A percentile compares a stretch with the other conserved stretches of the same genome.
These are phyloP conservation scores for Eidolon helvum DNA, from an alignment of 2,113 vertebrate species.

Conservation along the genomic window DNA sequence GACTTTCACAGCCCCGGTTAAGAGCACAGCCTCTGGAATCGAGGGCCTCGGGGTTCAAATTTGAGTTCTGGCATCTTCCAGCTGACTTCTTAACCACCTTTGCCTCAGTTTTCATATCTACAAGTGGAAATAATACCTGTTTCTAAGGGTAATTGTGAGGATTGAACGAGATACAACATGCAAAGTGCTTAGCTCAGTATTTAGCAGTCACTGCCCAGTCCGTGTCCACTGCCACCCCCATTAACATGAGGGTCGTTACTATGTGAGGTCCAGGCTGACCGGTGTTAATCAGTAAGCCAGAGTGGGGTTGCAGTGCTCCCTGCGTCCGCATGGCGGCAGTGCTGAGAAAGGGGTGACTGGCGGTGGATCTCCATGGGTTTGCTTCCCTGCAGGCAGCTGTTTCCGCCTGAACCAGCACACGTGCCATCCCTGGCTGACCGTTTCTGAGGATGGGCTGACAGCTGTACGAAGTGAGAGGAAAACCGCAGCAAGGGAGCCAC, in stretches of 20 bases:
- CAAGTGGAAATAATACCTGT: not conserved
- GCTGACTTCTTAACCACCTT: not conserved
- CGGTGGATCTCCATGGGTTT: not conserved
- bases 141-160: not conserved
- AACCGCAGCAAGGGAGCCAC: conserved; percentile 82
- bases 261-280: fast-evolving
- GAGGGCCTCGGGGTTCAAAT: not conserved
- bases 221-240: not conserved
- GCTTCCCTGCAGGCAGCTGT: conserved; percentile 87
- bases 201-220: fast-evolving
- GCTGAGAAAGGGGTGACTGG: not conserved
- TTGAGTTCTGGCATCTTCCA: not conserved
- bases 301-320: fast-evolving
- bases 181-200: not conserved
- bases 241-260: not conserved
- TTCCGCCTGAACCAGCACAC: conserved; percentile 92
- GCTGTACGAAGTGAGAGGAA: conserved; percentile 88
- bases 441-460: conserved; percentile 93
- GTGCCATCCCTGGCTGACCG: conserved; percentile 90
- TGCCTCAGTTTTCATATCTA: not conserved
- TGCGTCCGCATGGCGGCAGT: fast-evolving
- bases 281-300: fast-evolving
- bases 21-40: not conserved
- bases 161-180: not conserved
- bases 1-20: not conserved